phyloP scores from a whole-genome alignment of 2,113 vertebrate genomes.

The Aspiorhynchus laticeps region DNA sequence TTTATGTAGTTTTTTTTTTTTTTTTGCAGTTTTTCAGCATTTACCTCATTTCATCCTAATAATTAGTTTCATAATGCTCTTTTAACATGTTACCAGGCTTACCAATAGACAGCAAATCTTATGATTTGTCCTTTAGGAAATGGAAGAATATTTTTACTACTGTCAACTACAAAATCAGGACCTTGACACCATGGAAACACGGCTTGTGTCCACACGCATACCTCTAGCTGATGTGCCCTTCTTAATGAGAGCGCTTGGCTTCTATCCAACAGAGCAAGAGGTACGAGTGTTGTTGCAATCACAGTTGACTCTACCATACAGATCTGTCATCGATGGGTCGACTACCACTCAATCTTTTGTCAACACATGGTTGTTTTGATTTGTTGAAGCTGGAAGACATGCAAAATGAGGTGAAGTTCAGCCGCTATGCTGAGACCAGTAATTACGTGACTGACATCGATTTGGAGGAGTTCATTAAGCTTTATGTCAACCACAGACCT shows the following conservation, averaged over 20 bases:
- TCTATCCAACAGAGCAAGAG: constrained; percentile 90
- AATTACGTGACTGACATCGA: constrained; percentile 81
- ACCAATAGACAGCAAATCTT: neutral
- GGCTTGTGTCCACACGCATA: constrained; percentile 79
- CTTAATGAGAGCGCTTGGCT: constrained; percentile 88
- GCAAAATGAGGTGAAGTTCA: constrained; percentile 89
- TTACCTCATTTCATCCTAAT: neutral
- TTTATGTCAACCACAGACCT: constrained; percentile 90
- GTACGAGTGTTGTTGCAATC: constrained; percentile 65
- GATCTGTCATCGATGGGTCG: neutral
- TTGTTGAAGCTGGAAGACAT: constrained; percentile 85
- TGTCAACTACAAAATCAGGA: constrained; percentile 83
- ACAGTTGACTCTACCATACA: constrained; percentile 7
- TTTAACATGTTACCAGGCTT: neutral
- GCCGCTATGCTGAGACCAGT: constrained; percentile 83
- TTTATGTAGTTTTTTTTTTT: neutral
- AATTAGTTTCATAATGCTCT: neutral
- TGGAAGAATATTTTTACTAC: constrained; percentile 93
- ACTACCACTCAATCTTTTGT: constrained; percentile 20
- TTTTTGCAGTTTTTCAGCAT: neutral
- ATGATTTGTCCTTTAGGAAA: constrained; percentile 77
- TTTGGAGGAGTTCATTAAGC: constrained; percentile 87
- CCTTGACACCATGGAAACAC: constrained; percentile 77
- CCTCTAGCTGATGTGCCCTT: constrained; percentile 84
- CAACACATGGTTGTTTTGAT: constrained; percentile 20